Base-by-base conservation (phyloP, 2,797 vertebrate species). In the Microhierax caerulescens region DNA sequence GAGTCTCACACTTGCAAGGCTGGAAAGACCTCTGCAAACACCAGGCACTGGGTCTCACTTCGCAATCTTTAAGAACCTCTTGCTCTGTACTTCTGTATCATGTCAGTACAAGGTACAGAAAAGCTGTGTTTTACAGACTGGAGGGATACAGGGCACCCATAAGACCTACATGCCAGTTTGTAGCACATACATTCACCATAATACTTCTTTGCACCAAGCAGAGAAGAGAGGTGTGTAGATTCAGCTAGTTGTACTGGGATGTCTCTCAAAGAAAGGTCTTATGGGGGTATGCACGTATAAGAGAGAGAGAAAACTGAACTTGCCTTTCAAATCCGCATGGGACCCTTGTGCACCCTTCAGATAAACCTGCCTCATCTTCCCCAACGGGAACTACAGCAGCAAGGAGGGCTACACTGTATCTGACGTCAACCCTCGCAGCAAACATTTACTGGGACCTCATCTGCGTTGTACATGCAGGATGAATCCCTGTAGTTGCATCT, bases 291-390 rank as follows among this genome's bases (percentile, higher is more conserved):
- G 3, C 6, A 14, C 39, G 32, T 45, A 9, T 34, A 13, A 54
- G 30, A 90, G 11, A 81, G 18, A 24, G 45, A 76, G 18, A 89
- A 95, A 94, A 79, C 3, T 34, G 28, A 82, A 72, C 51, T n/a
- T 86, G 82, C 39, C 41, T 82, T 77, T 76, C 50, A 81, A 41
- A 82, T 39, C 63, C 75, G 67, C 36, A 72, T 20, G 51, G 65
- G 25, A 56, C 9, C 28, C 48, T 34, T 77, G 69, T 5, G 7
- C 14, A 47, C 12, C 4, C 14, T 67, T 68, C 63, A 53, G 25
- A 30, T 48, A 90, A 95, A 80, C 39, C 64, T 75, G 60, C 28
- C 23, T 63, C 54, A 14, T 69, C 57, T 54, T 82, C 37, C 63
- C 32, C 50, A 81, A 30, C 0, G 4, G 54, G 65, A 91, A 80